Conservation (phyloP, 2,888 invertebrate genomes). For the Margaritifera margaritifera region DNA sequence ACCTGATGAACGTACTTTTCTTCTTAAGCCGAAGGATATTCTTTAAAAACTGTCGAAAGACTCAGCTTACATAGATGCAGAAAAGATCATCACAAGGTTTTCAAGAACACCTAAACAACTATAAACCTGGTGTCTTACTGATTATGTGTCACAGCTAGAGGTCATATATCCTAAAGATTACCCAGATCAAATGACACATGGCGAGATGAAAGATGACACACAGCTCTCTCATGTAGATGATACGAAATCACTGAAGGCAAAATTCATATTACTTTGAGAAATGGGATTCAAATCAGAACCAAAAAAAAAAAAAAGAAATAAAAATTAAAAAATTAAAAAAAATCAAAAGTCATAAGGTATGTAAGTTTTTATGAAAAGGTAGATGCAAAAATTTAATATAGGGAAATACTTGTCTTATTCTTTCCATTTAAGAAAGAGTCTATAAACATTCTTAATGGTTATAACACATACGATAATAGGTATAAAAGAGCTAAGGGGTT, state of each 20-base stretch:
- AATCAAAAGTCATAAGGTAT: slow-evolving; percentile 11
- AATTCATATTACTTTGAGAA: background rate
- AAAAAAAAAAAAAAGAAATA: no score
- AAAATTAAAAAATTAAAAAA: no score
- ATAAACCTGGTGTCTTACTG: slow-evolving; percentile 32
- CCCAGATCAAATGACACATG: background rate
- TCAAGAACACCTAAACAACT: slow-evolving; percentile 27
- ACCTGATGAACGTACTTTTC: slow-evolving; percentile 23
- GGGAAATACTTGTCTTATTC: slow-evolving; percentile 17
- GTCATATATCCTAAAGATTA: slow-evolving; percentile 19
- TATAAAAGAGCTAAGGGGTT: slow-evolving; percentile 3
- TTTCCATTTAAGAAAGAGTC: slow-evolving; percentile 16
- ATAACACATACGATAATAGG: slow-evolving; percentile 6
- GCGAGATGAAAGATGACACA: slow-evolving; percentile 4
- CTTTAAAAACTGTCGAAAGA: slow-evolving; percentile 27
- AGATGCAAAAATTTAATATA: slow-evolving; percentile 14
- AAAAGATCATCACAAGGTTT: slow-evolving; percentile 31
- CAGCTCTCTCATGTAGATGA: slow-evolving; percentile 9
- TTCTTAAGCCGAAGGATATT: slow-evolving; percentile 26
- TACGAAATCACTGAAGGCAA: background rate
- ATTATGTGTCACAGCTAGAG: slow-evolving; percentile 29
- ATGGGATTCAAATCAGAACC: no score
- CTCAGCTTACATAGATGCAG: slow-evolving; percentile 32
- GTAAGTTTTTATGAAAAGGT: slow-evolving; percentile 8
- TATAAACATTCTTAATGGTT: no score